These are phyloP conservation scores for Morus bassanus DNA, from an alignment of 2,797 vertebrate genomes.

Conservation along the genomic window DNA sequence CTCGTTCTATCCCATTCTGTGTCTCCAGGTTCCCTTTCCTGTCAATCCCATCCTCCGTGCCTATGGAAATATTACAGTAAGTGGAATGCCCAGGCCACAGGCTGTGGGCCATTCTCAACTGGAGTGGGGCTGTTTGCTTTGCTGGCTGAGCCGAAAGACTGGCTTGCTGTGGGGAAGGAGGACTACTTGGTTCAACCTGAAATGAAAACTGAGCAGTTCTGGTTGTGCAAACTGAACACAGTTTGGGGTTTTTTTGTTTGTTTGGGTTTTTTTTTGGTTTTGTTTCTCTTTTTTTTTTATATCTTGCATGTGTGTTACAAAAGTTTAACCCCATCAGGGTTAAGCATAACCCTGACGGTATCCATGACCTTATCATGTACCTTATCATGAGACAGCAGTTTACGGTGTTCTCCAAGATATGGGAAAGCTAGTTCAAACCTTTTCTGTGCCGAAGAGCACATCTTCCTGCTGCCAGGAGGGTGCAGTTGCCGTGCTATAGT, in stretches of 20 bases:
- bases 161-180: background rate
- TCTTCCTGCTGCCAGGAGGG: background rate
- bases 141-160: background rate
- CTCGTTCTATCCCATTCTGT: background rate
- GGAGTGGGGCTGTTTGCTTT: background rate
- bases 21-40: slow-evolving; percentile 83
- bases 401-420: background rate
- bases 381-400: background rate
- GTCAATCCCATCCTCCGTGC: slow-evolving; percentile 88
- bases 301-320: background rate
- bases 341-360: background rate
- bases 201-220: background rate
- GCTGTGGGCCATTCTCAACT: background rate
- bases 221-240: background rate
- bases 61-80: slow-evolving; percentile 88
- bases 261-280: no score
- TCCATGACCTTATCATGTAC: background rate
- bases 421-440: background rate
- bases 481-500: background rate
- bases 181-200: background rate
- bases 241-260: background rate
- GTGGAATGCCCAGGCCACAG: slow-evolving; percentile 26
- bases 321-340: background rate
- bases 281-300: background rate
- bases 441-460: background rate